Evolutionary conservation across 1,140 invertebrate genomes (phyloP).

Genomic region (Drosophila neocordata): DNA sequence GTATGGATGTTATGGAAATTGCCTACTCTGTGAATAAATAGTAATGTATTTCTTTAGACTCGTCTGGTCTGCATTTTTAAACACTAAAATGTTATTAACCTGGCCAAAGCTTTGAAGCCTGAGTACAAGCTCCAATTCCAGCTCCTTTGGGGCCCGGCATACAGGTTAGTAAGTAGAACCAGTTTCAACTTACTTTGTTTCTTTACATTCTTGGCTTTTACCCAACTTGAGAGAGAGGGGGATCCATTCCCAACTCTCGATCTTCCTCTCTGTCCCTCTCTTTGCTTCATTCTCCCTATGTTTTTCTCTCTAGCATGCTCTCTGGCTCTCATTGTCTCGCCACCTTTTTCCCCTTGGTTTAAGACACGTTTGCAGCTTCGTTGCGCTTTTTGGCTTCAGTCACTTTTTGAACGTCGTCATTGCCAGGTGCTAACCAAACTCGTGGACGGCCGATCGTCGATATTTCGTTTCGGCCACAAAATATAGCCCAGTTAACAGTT

Average conservation of each 20-base stretch:
- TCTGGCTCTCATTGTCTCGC: constrained; percentile 2
- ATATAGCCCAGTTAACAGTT: constrained; percentile 21
- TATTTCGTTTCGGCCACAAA: constrained; percentile 7
- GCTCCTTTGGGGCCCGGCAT: constrained; percentile 32
- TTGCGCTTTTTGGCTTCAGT: constrained; percentile 57
- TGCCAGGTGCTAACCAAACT: constrained; percentile 47
- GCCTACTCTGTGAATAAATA: neutral
- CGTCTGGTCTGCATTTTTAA: constrained; percentile 16
- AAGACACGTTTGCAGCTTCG: constrained; percentile 71
- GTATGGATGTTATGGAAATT: neutral
- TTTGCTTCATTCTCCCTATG: neutral
- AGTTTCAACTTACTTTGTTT: constrained; percentile 60
- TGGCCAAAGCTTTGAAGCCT: constrained; percentile 42
- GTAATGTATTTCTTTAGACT: neutral
- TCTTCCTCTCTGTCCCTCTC: constrained; percentile 7
- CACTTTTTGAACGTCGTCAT: constrained; percentile 60
- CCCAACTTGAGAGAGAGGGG: constrained; percentile 22
- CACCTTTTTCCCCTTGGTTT: constrained; percentile 44
- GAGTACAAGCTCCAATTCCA: neutral
- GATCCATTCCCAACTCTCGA: constrained; percentile 4
- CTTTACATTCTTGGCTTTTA: constrained; percentile 60
- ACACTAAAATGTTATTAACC: constrained; percentile 56
- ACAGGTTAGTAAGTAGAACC: constrained; percentile 43
- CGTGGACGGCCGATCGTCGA: constrained; percentile 36
- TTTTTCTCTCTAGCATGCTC: neutral